A percentile compares a stretch with the other conserved stretches of the same genome.
Evolutionary conservation across 2,888 invertebrate species (phyloP).

Genomic region (Sialis lutaria): DNA sequence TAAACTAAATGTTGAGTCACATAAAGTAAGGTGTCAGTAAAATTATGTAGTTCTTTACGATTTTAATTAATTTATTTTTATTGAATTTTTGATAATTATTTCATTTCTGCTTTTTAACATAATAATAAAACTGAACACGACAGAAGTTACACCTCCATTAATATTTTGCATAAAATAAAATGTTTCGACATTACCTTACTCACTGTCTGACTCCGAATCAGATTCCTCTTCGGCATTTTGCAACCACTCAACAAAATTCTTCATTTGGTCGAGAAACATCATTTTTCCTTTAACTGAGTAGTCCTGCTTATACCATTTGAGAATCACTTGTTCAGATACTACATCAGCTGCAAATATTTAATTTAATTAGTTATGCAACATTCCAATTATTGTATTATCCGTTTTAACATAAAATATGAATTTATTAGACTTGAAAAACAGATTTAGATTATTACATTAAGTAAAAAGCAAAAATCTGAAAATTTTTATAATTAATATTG

Average conservation of each 20-base stretch:
- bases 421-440: neutral
- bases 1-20: no score
- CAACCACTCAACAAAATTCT: conserved; percentile 93
- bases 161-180: neutral
- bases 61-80: no score
- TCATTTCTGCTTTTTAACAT: neutral
- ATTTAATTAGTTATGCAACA: neutral
- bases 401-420: neutral
- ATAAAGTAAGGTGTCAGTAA: no score
- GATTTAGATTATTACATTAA: no score
- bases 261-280: conserved; percentile 97
- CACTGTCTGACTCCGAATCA: conserved; percentile 33
- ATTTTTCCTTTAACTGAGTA: conserved; percentile 90
- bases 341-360: conserved; percentile 51
- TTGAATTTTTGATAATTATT: neutral
- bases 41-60: neutral
- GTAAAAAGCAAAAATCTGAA: no score
- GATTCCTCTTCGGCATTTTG: conserved; percentile 87
- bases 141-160: no score
- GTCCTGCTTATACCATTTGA: conserved; percentile 91
- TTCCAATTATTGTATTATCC: no score
- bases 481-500: no score
- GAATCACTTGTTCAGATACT: conserved; percentile 83
- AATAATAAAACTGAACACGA: neutral
- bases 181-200: conserved; percentile 10